These are phyloP conservation scores for Polypterus bichir DNA, from an alignment of 2,113 vertebrate genomes.

Conservation along the genomic window DNA sequence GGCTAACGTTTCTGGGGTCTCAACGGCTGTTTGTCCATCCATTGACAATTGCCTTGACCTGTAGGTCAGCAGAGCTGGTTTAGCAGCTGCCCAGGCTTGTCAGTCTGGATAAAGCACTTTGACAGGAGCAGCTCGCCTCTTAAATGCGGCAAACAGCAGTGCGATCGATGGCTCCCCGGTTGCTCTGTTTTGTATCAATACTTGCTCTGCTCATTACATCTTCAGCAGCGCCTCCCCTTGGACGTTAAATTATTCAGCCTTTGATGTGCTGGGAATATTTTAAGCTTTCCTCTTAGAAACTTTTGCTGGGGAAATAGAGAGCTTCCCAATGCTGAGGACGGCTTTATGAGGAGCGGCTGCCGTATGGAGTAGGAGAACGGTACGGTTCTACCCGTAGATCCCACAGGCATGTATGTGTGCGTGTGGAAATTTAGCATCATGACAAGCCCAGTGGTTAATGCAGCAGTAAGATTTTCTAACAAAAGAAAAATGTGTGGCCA, in stretches of 20 bases:
- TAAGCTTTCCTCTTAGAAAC: slow-evolving; percentile 25
- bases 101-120: slow-evolving; percentile 31
- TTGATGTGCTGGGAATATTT: slow-evolving; percentile 32
- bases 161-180: slow-evolving; percentile 58
- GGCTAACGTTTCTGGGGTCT: too few relatives aligned
- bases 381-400: too few relatives aligned
- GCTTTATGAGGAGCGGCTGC: too few relatives aligned
- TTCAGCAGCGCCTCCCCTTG: slow-evolving; percentile 48
- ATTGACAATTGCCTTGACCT: too few relatives aligned
- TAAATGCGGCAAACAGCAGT: slow-evolving; percentile 51
- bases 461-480: too few relatives aligned
- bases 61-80: too few relatives aligned
- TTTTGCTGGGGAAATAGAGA: background rate
- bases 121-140: slow-evolving; percentile 33
- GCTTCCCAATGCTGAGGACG: background rate
- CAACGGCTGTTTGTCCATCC: too few relatives aligned
- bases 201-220: slow-evolving; percentile 61
- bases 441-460: too few relatives aligned
- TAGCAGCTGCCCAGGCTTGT: slow-evolving; percentile 17
- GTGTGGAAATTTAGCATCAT: too few relatives aligned
- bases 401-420: too few relatives aligned
- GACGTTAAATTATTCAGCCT: slow-evolving; percentile 60
- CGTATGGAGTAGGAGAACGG: too few relatives aligned
- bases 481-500: too few relatives aligned
- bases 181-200: slow-evolving; percentile 65